These are phyloP conservation scores for Maniola hyperantus DNA, from an alignment of 2,888 invertebrate species.

Conservation along the genomic window DNA sequence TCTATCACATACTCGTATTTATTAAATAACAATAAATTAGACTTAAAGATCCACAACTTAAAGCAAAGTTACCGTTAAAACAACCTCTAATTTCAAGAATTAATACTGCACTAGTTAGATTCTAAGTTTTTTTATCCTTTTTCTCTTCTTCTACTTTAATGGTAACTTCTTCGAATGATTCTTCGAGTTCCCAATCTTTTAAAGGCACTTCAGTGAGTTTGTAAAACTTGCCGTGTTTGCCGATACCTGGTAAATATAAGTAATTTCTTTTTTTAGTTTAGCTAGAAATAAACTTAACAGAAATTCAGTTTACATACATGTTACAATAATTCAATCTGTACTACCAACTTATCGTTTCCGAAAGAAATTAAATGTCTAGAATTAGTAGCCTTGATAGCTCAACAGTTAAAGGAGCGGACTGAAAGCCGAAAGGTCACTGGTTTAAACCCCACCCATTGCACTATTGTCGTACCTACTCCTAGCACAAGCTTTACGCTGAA, in stretches of 20 bases:
- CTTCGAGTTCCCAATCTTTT: conserved; percentile 85
- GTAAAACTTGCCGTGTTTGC: conserved; percentile 86
- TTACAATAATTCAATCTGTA: too few relatives aligned
- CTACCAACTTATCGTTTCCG: too few relatives aligned
- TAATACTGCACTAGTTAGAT: conserved; percentile 4
- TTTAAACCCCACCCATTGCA: too few relatives aligned
- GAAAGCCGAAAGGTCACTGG: too few relatives aligned
- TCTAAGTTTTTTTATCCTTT: conserved; percentile 33
- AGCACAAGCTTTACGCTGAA: too few relatives aligned
- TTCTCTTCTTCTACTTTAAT: conserved; percentile 44
- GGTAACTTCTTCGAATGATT: conserved; percentile 56
- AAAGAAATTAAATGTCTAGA: too few relatives aligned
- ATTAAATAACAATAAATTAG: conserved; percentile 14
- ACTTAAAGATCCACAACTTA: conserved; percentile 11
- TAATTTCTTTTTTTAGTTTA: not conserved
- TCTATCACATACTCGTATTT: not conserved
- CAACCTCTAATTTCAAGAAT: conserved; percentile 4
- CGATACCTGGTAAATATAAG: conserved; percentile 67
- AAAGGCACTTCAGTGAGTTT: conserved; percentile 82
- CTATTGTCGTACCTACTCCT: too few relatives aligned
- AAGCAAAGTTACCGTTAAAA: conserved; percentile 10
- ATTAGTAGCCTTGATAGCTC: too few relatives aligned
- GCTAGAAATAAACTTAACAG: too few relatives aligned
- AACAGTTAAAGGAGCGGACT: too few relatives aligned
- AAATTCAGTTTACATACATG: too few relatives aligned